Conservation (phyloP, 2,888 invertebrate genomes). For the Lordiphosa andalusiaca region DNA sequence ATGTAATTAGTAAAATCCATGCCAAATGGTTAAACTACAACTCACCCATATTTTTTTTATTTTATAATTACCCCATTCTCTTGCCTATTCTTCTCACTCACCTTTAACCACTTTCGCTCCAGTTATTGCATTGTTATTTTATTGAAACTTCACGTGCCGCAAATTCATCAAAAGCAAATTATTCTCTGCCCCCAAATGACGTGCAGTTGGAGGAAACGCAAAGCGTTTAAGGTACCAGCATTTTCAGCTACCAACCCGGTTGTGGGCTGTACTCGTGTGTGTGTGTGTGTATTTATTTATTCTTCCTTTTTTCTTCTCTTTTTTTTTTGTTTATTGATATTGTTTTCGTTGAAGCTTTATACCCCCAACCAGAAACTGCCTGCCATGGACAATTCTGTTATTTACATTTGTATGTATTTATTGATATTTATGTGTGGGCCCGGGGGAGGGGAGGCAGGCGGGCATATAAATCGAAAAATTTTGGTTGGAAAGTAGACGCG, state of each 20-base stretch:
- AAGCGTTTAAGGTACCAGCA: conserved; percentile 25
- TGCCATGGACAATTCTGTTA: conserved; percentile 35
- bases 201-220: conserved; percentile 5
- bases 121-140: conserved; percentile 28
- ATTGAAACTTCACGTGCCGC: conserved; percentile 27
- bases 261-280: neutral
- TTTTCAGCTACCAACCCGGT: conserved; percentile 24
- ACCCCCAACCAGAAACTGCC: conserved; percentile 28
- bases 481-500: conserved; percentile 17
- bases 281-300: conserved; percentile 1
- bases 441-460: neutral
- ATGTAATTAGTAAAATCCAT: no score
- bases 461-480: conserved; percentile 65
- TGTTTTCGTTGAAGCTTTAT: conserved; percentile 43
- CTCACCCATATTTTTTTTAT: no score
- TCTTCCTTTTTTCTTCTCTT: conserved; percentile 12
- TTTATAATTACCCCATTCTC: no score
- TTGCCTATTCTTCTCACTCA: no score
- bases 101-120: no score
- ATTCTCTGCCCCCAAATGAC: conserved; percentile 27
- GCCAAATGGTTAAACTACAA: no score
- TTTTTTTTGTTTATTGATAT: conserved; percentile 34
- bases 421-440: conserved; percentile 35
- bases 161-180: conserved; percentile 41
- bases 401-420: conserved; percentile 39